Base-by-base conservation (phyloP, 1,140 invertebrate species). In the Rhagoletis pomonella region DNA sequence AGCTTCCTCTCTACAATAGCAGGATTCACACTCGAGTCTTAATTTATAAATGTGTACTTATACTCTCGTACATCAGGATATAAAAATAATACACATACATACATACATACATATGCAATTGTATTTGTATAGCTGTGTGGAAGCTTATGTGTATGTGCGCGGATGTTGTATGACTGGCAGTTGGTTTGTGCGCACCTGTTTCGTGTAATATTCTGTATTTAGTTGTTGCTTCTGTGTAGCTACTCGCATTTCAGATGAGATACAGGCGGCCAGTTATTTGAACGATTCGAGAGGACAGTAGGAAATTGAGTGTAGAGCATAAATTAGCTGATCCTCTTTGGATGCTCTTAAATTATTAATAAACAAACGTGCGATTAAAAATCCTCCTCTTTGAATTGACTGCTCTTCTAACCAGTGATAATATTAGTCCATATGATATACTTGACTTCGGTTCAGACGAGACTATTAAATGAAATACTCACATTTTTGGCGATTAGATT, bases 21-120 rank as follows among this genome's bases (percentile, higher is more conserved):
- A 81, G 73, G 44, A 47, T 55, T 42, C 19, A 81, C 73, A 50
- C n/a, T 55, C 47, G 55, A 81, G 47, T 81, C 73, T 81, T 81
- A 81, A 81, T 81, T 81, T 81, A 81, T 81, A 81, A 81, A 58
- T 58, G 47, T 81, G 73, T 29, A 7, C 73, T 81, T 81, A 73
- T 47, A n/a, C 67, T 29, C 29, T 29, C 29, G 29, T 29, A 29
- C 29, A 1, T 0, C 29, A 29, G 29, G 3, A 39, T 7, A 73
- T 47, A 73, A 73, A 47, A 73, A 73, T 73, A 73, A 73, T 73
- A 17, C 17, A 55, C 6, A 81, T 55, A 29, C 19, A 55, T 81
- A 42, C 9, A 29, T 7, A 29, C 29, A 55, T 12, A 44, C 50
- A 50, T 77, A 17, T 50, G n/a, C 19, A 44, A n/a, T 17, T 29